Percentiles rank a stretch among this genome's conserved stretches.
phyloP scores from a whole-genome alignment of 2,888 invertebrate species.

The Leucophora obtusa region DNA sequence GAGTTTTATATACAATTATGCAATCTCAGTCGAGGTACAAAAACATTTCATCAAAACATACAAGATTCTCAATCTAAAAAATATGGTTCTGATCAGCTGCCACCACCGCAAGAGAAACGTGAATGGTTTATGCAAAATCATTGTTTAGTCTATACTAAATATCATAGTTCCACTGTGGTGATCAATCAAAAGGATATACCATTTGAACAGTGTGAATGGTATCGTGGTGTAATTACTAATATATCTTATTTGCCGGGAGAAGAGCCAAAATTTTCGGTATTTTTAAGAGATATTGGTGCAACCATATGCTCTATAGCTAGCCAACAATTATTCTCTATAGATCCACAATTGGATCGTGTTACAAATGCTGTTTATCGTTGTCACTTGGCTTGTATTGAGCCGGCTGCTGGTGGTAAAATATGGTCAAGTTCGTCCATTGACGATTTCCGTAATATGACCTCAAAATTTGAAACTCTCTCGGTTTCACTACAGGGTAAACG shows the following conservation, averaged over 20 bases:
- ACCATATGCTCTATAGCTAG: constrained; percentile 79
- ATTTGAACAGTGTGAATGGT: constrained; percentile 79
- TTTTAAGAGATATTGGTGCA: constrained; percentile 83
- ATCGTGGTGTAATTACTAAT: constrained; percentile 79
- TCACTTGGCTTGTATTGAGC: constrained; percentile 84
- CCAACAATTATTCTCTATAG: constrained; percentile 79
- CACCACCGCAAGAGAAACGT: constrained; percentile 32
- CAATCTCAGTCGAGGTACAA: constrained; percentile 79
- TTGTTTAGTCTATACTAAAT: constrained; percentile 79
- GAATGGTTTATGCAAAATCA: constrained; percentile 80
- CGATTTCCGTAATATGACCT: constrained; percentile 80
- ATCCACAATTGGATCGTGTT: constrained; percentile 79
- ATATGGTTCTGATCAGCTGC: constrained; percentile 29
- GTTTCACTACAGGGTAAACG: constrained; percentile 70
- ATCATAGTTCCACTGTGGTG: constrained; percentile 71
- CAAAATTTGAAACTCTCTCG: constrained; percentile 76
- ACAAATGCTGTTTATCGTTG: constrained; percentile 83
- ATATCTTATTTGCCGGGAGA: constrained; percentile 68
- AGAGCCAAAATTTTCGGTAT: constrained; percentile 78
- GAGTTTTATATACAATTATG: constrained; percentile 82
- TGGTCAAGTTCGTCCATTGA: constrained; percentile 80
- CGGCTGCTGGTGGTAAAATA: constrained; percentile 82
- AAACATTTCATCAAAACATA: constrained; percentile 80
- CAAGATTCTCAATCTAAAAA: constrained; percentile 74
- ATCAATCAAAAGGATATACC: not conserved